Conservation (phyloP, 2,113 vertebrate genomes). For the Platysteira castanea region DNA sequence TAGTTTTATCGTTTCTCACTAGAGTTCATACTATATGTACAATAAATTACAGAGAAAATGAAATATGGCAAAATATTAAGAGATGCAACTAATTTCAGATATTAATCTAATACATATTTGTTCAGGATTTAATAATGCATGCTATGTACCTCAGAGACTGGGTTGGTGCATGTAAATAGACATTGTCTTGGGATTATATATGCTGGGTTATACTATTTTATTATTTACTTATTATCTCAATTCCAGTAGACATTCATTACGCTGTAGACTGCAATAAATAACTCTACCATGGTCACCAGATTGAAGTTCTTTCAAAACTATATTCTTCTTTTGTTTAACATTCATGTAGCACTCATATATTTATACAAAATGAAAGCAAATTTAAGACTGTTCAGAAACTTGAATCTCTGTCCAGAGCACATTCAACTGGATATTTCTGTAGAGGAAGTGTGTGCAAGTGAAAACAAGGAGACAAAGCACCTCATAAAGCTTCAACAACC, state of each 20-base stretch:
- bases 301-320: neutral
- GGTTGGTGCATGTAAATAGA: neutral
- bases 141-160: neutral
- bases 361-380: neutral
- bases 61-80: neutral
- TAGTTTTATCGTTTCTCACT: neutral
- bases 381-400: neutral
- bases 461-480: neutral
- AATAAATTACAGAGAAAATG: neutral
- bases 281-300: neutral
- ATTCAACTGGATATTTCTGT: neutral
- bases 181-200: neutral
- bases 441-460: neutral
- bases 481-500: neutral
- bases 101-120: neutral
- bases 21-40: neutral
- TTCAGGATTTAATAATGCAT: constrained; percentile 11
- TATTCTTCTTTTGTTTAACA: neutral
- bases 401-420: neutral
- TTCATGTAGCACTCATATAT: neutral
- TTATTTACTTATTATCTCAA: neutral
- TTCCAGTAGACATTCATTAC: neutral
- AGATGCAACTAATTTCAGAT: neutral
- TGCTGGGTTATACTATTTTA: neutral
- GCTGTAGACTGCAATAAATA: neutral